phyloP scores from a whole-genome alignment of 1,140 invertebrate genomes.

The Hylaeus anthracinus region DNA sequence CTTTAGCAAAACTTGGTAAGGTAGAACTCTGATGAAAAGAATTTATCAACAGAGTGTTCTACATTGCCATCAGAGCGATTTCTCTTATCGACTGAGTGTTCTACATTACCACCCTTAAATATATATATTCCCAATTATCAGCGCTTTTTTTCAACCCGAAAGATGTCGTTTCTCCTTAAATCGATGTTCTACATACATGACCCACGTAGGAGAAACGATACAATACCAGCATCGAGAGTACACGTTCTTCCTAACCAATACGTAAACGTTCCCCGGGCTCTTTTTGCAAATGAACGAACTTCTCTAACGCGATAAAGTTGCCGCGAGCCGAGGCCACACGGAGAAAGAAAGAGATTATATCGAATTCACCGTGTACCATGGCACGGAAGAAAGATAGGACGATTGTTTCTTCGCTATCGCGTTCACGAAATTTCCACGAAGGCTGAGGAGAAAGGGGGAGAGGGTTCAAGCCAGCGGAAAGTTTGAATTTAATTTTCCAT shows the following conservation, averaged over 20 bases:
- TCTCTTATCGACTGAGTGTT: too few relatives aligned
- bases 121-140: too few relatives aligned
- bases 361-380: neutral
- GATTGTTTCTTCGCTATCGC: slow-evolving; percentile 45
- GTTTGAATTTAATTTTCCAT: slow-evolving; percentile 58
- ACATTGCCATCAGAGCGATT: too few relatives aligned
- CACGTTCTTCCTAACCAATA: too few relatives aligned
- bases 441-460: neutral
- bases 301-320: neutral
- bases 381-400: neutral
- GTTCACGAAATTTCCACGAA: slow-evolving; percentile 24
- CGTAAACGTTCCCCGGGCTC: neutral
- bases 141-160: slow-evolving; percentile 9
- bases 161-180: too few relatives aligned
- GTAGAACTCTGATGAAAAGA: too few relatives aligned
- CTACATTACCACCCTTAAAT: too few relatives aligned
- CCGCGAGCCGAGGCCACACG: neutral
- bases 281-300: slow-evolving; percentile 4
- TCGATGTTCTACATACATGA: neutral
- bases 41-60: too few relatives aligned
- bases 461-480: slow-evolving; percentile 35
- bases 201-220: neutral
- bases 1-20: too few relatives aligned
- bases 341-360: slow-evolving; percentile 16
- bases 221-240: neutral